Evolutionary conservation across 2,113 vertebrate species (phyloP), one percentile per base, ranked within the genome.

Genomic region (Sebastes fasciatus): DNA sequence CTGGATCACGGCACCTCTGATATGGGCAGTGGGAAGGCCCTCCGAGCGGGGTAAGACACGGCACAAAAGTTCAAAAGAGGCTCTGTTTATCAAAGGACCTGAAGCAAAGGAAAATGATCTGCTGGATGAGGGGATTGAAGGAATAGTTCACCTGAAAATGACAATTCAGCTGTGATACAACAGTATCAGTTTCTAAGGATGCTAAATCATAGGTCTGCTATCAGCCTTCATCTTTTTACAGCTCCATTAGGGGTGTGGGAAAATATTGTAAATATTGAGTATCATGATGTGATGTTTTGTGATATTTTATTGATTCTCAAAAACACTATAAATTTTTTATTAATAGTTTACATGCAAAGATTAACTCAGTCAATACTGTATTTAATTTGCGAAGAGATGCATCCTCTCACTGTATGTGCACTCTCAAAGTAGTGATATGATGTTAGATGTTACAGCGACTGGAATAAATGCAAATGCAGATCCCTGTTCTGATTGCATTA

Each of bases 31-130:
- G 73, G 67, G 71, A 66, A 73, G 74, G 74, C 80, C 84, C 86
- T 88, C 77, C 86, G 23, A 83, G 88, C 77, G 12, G 71, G 55
- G 46, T 68, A 51, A 83, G 64, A 83, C 70, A 65, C 60, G 69
- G 67, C 57, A 84, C 65, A 82, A 81, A 92, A 89, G 85, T 90
- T 91, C 76, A 49, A 73, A 60, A 83, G 73, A 83, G 69, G 88
- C 79, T 74, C 65, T 84, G 81, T 73, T 78, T 85, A 65, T 87
- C 64, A 6, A 71, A 89, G 54, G 66, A 86, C 83, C 82, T 55
- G 40, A 42, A 89, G 83, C 74, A 82, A 79, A 82, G 84, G 84
- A 87, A 88, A 93, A 77, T 66, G 77, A 90, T 85, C 82, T 82
- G 71, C 58, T 63, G 58, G 81, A 49, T 66, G 21, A 79, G 72